Conservation (phyloP, 2,888 invertebrate species). For the Drosophila prolongata region DNA sequence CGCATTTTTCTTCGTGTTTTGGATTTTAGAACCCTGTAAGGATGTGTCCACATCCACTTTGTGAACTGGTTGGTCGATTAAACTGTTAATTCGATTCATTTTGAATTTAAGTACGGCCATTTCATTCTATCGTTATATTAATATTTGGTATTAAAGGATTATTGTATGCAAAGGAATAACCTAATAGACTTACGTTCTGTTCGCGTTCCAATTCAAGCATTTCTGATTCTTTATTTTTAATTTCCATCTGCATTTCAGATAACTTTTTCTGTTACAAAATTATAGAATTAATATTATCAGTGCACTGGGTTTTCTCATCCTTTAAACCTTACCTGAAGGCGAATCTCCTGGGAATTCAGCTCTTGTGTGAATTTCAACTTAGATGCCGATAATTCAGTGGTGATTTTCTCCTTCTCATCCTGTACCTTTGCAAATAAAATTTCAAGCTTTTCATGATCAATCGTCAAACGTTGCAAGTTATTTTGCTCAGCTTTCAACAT, state of each 20-base stretch:
- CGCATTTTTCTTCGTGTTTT: too few species aligned
- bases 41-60: too few species aligned
- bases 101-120: conserved; percentile 5
- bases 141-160: neutral
- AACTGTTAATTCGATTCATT: conserved; percentile 3
- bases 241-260: neutral
- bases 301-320: neutral
- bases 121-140: neutral
- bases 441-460: neutral
- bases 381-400: neutral
- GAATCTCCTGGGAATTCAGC: neutral
- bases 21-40: too few species aligned
- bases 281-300: too few species aligned
- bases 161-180: neutral
- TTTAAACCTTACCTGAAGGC: neutral
- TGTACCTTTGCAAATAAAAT: neutral
- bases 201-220: neutral
- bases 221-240: neutral
- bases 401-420: neutral
- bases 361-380: neutral
- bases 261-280: neutral
- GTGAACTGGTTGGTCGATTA: conserved; percentile 1
- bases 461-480: neutral
- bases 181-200: neutral
- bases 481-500: neutral